Evolutionary conservation across 2,113 vertebrate genomes (phyloP).

Genomic region (Jaculus jaculus): DNA sequence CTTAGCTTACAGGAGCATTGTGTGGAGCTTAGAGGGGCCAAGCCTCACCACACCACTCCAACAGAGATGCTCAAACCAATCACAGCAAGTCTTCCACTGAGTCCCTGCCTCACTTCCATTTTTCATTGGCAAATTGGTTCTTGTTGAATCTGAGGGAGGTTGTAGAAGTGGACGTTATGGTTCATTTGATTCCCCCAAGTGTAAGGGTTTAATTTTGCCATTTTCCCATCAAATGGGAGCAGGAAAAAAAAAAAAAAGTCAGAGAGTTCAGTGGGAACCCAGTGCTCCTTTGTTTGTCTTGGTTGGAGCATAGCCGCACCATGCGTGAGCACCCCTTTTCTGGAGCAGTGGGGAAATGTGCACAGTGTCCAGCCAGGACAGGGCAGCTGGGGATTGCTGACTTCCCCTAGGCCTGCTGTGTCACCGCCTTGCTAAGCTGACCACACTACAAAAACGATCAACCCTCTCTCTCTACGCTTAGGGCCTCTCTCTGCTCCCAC

Average conservation of each 20-base stretch:
- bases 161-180: not conserved
- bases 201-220: not conserved
- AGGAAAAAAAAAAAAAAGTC: not conserved
- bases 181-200: not conserved
- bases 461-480: not conserved
- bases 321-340: not conserved
- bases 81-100: not conserved
- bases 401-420: not conserved
- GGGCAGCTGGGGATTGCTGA: not conserved
- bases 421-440: not conserved
- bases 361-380: not conserved
- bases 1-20: not conserved
- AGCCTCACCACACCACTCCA: not conserved
- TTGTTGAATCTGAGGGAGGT: not conserved
- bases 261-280: not conserved
- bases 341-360: too few species aligned
- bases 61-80: not conserved
- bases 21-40: not conserved
- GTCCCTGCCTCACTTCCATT: rapidly evolving
- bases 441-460: not conserved
- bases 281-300: not conserved
- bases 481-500: not conserved
- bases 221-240: not conserved
- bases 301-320: not conserved
- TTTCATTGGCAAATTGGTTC: not conserved